Evolutionary conservation across 2,888 invertebrate species (phyloP), one percentile per base, ranked within the genome.

Genomic region (Synanthedon myopaeformis): DNA sequence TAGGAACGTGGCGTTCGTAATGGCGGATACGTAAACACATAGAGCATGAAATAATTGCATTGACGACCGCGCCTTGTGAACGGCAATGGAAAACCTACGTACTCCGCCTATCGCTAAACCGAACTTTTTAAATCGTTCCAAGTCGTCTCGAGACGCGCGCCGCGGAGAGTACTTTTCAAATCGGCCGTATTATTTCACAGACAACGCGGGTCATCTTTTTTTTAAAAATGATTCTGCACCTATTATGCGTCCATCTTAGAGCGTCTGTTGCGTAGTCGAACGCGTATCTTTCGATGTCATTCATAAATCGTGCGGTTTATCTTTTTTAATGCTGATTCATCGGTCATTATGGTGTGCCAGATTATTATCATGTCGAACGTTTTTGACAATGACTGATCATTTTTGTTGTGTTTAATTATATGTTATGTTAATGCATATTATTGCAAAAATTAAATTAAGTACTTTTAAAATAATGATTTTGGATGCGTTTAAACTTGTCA

Each of bases 1-100:
- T 49, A 49, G 8, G 52, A 42, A 54, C 52, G 52, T 50, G 49
- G 63, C 64, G 67, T 66, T 67, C 63, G 64, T 76, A 70, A 81
- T 80, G 76, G 80, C 81, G 80, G 80, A 75, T 72, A 69, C 69
- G 64, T 62, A 71, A 69, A 70, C 70, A 72, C 75, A 74, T 74
- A 70, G 73, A 75, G 76, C 78, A 78, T 78, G 75, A 77, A 81
- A 80, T 80, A 79, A 82, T 82, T 83, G 81, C 80, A 82, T 76
- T 75, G 72, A 70, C 72, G 75, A 76, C 74, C 79, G 76, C 79
- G 80, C 79, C 81, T 82, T 72, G 76, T 68, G 70, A 74, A 72
- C 76, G 74, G 76, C 73, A 72, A 74, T 69, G 65, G 57, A 58
- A 66, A 67, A 70, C 69, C 65, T 69, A 66, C 59, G 69, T 72